These are phyloP conservation scores for Chymomyza costata DNA, from an alignment of 1,140 invertebrate genomes.

Conservation along the genomic window DNA sequence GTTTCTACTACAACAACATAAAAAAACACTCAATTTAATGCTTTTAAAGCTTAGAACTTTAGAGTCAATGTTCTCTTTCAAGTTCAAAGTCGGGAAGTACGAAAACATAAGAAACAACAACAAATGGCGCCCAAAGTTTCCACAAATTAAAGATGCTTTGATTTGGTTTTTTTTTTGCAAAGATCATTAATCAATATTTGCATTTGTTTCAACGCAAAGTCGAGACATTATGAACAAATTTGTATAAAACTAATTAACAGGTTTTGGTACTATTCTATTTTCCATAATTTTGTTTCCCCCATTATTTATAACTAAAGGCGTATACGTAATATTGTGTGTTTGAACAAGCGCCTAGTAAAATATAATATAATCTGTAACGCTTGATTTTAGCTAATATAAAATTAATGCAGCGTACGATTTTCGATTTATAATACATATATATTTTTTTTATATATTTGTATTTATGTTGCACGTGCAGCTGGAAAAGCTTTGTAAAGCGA, in stretches of 20 bases:
- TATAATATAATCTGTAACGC: too few species aligned
- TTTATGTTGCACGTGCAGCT: conserved; percentile 46
- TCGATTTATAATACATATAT: conserved; percentile 6
- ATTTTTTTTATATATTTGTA: conserved; percentile 1
- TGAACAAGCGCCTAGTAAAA: too few species aligned
- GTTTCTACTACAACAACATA: too few species aligned
- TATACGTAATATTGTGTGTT: conserved; percentile 42
- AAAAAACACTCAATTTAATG: too few species aligned
- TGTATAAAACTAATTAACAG: conserved; percentile 65
- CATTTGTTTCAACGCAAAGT: conserved; percentile 24
- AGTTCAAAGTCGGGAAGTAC: conserved; percentile 46
- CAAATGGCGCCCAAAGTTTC: conserved; percentile 4
- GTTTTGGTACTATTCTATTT: conserved; percentile 50
- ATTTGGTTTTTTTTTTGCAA: too few species aligned
- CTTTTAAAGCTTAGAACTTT: too few species aligned
- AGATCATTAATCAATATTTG: conserved; percentile 56
- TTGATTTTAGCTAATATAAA: conserved; percentile 23
- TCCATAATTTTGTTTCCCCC: conserved; percentile 21
- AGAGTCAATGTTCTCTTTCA: conserved; percentile 62
- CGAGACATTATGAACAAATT: conserved; percentile 61
- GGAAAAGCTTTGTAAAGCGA: conserved; percentile 19
- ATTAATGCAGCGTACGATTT: conserved; percentile 43
- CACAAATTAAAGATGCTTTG: conserved; percentile 30
- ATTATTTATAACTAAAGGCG: too few species aligned
- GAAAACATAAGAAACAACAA: conserved; percentile 3